phyloP scores from a whole-genome alignment of 2,888 invertebrate genomes.

The Drepanosiphum platanoidis region DNA sequence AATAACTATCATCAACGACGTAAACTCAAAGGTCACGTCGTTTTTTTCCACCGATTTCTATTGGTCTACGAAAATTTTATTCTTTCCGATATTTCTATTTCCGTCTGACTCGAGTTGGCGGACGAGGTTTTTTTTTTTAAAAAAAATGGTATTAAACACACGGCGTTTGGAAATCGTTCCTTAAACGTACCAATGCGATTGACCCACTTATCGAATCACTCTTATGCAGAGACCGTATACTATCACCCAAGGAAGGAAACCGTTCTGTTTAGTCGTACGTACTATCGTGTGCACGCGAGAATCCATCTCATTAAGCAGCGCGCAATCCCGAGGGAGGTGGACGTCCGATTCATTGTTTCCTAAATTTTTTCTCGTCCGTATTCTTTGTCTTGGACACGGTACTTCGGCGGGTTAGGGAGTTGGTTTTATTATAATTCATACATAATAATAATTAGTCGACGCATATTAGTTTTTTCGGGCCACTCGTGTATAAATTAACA shows the following conservation, averaged over 20 bases:
- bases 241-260: conserved; percentile 20
- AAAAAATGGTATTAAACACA: no score
- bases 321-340: conserved; percentile 24
- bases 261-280: neutral
- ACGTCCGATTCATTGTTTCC: conserved; percentile 29
- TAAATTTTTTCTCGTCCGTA: neutral
- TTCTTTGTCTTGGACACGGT: no score
- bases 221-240: neutral
- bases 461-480: neutral
- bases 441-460: neutral
- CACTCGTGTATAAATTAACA: neutral
- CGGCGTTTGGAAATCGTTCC: conserved; percentile 41
- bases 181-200: conserved; percentile 21
- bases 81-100: no score
- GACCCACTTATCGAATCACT: conserved; percentile 49
- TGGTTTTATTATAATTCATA: no score
- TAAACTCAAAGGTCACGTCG: neutral
- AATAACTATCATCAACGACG: no score
- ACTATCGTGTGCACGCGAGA: neutral
- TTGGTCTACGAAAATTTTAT: no score
- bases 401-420: no score
- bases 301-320: conserved; percentile 32
- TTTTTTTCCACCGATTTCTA: no score
- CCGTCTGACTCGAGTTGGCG: no score
- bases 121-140: neutral